A percentile compares a stretch with the other conserved stretches of the same genome.
These are phyloP conservation scores for Petrocephalus zakoni DNA, from an alignment of 2,113 vertebrate genomes.

Conservation along the genomic window DNA sequence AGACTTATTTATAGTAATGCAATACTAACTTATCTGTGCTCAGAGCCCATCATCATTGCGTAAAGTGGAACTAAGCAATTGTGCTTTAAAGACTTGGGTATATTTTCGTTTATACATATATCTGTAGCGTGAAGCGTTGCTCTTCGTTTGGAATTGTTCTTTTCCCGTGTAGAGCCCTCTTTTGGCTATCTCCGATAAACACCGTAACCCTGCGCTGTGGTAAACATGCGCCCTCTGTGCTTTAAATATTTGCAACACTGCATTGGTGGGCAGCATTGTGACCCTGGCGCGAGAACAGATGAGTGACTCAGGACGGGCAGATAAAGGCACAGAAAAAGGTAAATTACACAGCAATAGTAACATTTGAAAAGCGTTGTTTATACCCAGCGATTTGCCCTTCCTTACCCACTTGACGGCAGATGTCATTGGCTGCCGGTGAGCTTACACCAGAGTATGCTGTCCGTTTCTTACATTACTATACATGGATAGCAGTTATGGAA, in stretches of 20 bases:
- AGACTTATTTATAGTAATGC: constrained; percentile 71
- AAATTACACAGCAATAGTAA: background rate
- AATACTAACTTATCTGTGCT: constrained; percentile 71
- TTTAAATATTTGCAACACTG: constrained; percentile 68
- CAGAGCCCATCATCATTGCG: constrained; percentile 63
- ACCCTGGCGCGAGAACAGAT: constrained; percentile 56
- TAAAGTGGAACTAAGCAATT: constrained; percentile 56
- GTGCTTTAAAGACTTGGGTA: constrained; percentile 43
- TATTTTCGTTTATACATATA: constrained; percentile 61
- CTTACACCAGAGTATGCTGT: background rate
- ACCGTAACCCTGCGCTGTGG: constrained; percentile 65
- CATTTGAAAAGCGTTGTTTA: constrained; percentile 12
- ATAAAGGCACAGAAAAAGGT: constrained; percentile 10
- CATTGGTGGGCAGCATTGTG: constrained; percentile 51
- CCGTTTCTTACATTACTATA: background rate
- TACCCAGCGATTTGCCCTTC: background rate
- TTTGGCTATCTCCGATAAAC: constrained; percentile 67
- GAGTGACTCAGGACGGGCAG: constrained; percentile 43
- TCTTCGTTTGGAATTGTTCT: constrained; percentile 57
- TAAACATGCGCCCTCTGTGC: constrained; percentile 66
- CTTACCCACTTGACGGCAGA: background rate
- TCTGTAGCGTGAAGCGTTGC: constrained; percentile 64
- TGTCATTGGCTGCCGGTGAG: background rate
- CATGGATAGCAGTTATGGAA: background rate
- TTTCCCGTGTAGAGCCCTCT: constrained; percentile 55